These are phyloP conservation scores for Macrosiphum euphorbiae DNA, from an alignment of 2,888 invertebrate species.

Conservation along the genomic window DNA sequence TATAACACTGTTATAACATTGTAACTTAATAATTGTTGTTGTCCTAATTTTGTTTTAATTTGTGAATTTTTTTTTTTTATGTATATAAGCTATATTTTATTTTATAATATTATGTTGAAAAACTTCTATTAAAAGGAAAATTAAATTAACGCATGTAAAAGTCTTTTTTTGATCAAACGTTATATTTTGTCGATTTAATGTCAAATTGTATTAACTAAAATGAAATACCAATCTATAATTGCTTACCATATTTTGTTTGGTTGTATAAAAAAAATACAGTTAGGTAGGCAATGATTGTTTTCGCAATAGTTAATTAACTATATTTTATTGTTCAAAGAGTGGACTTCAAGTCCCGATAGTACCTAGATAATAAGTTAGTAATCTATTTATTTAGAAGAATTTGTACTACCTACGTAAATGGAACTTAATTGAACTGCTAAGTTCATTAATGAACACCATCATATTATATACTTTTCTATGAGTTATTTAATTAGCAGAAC, in stretches of 20 bases:
- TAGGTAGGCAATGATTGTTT: not conserved
- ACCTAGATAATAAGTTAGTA: not conserved
- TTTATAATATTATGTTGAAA: slow-evolving; percentile 56
- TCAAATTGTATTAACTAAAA: not conserved
- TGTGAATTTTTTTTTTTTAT: slow-evolving; percentile 57
- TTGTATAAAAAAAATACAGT: not conserved
- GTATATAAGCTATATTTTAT: slow-evolving; percentile 57
- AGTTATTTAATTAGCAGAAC: not conserved
- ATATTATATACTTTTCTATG: not conserved
- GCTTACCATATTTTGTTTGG: not conserved
- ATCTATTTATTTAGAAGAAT: not conserved
- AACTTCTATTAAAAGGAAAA: slow-evolving; percentile 48
- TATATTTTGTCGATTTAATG: not conserved
- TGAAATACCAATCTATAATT: not conserved
- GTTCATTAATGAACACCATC: not conserved
- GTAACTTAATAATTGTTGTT: slow-evolving; percentile 60
- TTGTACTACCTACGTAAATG: not conserved
- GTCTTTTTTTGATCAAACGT: not conserved
- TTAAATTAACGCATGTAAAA: slow-evolving; percentile 50
- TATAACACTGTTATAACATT: slow-evolving; percentile 64
- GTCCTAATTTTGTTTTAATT: slow-evolving; percentile 61
- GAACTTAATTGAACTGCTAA: not conserved
- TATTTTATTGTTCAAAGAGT: not conserved
- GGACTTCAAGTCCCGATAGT: not conserved
- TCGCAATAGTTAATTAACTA: not conserved